Evolutionary conservation across 2,797 vertebrate genomes (phyloP).

Genomic region (Leptoclinus maculatus): DNA sequence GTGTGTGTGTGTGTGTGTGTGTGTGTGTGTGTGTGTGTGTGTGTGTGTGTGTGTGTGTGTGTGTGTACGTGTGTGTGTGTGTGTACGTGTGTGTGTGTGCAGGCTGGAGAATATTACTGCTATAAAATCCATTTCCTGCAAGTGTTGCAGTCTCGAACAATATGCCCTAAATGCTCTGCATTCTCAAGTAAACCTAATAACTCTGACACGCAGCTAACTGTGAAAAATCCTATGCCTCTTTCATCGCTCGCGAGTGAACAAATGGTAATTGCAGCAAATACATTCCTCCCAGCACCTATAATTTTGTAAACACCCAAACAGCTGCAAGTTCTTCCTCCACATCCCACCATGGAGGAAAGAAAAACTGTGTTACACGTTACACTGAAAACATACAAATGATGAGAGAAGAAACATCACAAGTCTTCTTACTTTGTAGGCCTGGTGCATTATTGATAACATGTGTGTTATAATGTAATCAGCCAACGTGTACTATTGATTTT

Average conservation of each 20-base stretch:
- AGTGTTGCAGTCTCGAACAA: constrained; percentile 69
- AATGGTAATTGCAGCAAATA: constrained; percentile 70
- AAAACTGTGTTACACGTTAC: constrained; percentile 12
- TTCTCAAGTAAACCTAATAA: constrained; percentile 71
- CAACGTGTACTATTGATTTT: constrained; percentile 28
- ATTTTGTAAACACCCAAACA: constrained; percentile 63
- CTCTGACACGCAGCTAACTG: constrained; percentile 62
- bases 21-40: neutral
- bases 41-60: neutral
- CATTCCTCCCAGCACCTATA: constrained; percentile 61
- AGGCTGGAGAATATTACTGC: constrained; percentile 49
- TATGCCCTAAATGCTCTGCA: constrained; percentile 66
- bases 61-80: neutral
- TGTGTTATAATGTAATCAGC: constrained; percentile 19
- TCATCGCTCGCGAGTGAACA: constrained; percentile 62
- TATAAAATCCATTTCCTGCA: constrained; percentile 69
- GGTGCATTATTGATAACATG: constrained; percentile 38
- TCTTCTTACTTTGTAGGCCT: neutral
- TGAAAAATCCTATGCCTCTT: constrained; percentile 66
- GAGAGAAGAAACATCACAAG: neutral
- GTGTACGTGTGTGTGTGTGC: neutral
- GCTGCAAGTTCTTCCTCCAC: constrained; percentile 52
- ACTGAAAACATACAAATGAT: neutral
- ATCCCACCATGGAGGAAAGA: constrained; percentile 1
- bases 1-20: neutral